Conservation (phyloP, 2,888 invertebrate genomes). For the Plusia festucae region DNA sequence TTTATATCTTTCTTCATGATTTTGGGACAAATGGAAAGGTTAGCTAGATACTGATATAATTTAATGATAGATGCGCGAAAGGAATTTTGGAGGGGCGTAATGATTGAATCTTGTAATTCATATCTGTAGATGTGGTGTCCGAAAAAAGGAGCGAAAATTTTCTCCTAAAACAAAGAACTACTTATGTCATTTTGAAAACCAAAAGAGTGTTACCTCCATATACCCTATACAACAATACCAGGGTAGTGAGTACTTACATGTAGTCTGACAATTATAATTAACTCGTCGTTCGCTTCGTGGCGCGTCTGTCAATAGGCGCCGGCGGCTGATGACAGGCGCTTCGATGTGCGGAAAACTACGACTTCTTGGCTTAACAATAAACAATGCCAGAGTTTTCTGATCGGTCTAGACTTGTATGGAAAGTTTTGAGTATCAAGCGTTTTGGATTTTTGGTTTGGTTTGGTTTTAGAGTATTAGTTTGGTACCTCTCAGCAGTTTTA, state of each 20-base stretch:
- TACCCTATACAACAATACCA: slow-evolving; percentile 13
- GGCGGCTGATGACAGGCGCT: slow-evolving; percentile 52
- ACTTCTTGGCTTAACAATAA: slow-evolving; percentile 8
- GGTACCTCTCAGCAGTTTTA: background rate
- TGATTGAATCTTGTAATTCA: too few species aligned
- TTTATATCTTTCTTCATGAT: background rate
- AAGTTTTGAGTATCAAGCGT: background rate
- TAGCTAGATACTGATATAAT: background rate
- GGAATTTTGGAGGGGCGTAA: too few species aligned
- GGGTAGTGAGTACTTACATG: slow-evolving; percentile 37
- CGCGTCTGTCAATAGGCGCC: slow-evolving; percentile 45
- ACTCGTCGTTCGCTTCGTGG: slow-evolving; percentile 22
- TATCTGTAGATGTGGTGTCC: too few species aligned
- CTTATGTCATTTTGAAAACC: background rate
- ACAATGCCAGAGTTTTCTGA: background rate
- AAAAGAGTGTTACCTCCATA: background rate
- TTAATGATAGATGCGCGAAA: background rate
- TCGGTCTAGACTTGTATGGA: background rate
- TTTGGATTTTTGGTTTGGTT: background rate
- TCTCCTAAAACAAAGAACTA: too few species aligned
- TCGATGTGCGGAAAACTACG: slow-evolving; percentile 36
- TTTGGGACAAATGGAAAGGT: background rate
- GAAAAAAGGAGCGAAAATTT: too few species aligned
- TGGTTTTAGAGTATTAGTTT: background rate
- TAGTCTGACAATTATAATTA: slow-evolving; percentile 47